A percentile compares a stretch with the other conserved stretches of the same genome.
phyloP scores from a whole-genome alignment of 1,140 invertebrate species.

The Drosophila tropicalis region DNA sequence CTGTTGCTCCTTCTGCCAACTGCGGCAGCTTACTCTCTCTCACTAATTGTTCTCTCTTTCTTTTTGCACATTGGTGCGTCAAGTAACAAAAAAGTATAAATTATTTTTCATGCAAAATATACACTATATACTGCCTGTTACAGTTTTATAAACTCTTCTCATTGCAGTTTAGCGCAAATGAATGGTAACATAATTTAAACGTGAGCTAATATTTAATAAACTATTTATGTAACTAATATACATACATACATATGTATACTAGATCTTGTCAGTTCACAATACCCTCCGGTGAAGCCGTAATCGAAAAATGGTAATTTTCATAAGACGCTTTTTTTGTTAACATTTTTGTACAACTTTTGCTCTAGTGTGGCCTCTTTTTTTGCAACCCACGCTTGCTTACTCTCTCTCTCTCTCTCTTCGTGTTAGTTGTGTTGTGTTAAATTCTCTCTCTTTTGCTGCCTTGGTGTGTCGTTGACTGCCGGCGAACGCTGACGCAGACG shows the following conservation, averaged over 20 bases:
- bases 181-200: too few relatives aligned
- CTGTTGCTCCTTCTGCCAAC: slow-evolving; percentile 10
- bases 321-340: too few relatives aligned
- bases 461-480: slow-evolving; percentile 60
- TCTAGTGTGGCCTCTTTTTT: slow-evolving; percentile 26
- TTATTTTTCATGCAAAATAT: not conserved
- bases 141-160: too few relatives aligned
- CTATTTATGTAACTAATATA: too few relatives aligned
- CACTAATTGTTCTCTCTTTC: slow-evolving; percentile 21
- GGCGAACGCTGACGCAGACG: slow-evolving; percentile 13
- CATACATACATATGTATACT: too few relatives aligned
- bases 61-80: not conserved
- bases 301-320: too few relatives aligned
- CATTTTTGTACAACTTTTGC: not conserved
- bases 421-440: not conserved
- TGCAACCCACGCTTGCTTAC: not conserved
- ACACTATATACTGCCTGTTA: too few relatives aligned
- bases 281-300: too few relatives aligned
- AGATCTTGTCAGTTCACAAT: too few relatives aligned
- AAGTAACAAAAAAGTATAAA: not conserved
- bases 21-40: slow-evolving; percentile 16
- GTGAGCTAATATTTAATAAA: too few relatives aligned
- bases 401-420: slow-evolving; percentile 13
- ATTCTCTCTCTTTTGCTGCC: slow-evolving; percentile 34
- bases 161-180: too few relatives aligned